Base-by-base conservation (phyloP, 2,888 invertebrate species). In the Phengaris alcon region DNA sequence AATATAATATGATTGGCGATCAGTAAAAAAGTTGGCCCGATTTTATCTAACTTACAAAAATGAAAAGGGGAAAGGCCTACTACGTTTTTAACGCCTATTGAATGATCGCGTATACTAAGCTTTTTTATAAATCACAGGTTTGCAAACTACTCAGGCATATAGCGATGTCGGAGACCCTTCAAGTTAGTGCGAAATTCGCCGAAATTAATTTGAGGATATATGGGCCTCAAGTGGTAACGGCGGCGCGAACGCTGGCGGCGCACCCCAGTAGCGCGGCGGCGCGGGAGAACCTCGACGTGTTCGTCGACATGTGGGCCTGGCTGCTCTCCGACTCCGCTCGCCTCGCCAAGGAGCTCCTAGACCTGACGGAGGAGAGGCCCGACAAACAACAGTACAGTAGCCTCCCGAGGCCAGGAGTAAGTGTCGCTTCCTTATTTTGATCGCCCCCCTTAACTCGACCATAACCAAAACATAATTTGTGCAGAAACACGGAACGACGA, bases 141-240 rank as follows among this genome's bases (percentile, higher is more conserved):
- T 99, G 99, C 93, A 99, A 99, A 93, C 94, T 99, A 82, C 94
- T 99, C 82, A 96, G 98, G 85, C 99, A 99, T 91, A 97, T 99
- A 87, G 98, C 99, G 69, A 95, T 97, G 82, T 97, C 98, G 54
- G 99, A 99, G 90, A 97, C 98, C 68, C 94, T 99, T 77, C 98
- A 99, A 94, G 98, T 99, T 75, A 97, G 98, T 82, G 98, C 99
- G 8, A 98, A 98, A 89, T 99, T 99, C 87, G 97, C 98, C 74
- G 99, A 99, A 91, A 97, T 98, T 82, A 98, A 98, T 93, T 94
- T 99, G 83, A 95, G 98, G 88, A 97, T 98, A 87, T 98, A 99
- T 88, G 98, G 99, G 74, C 98, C 99, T 59, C 97, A 99, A 95
- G 96, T 97, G 75, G 96, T 99, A 81, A 97, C 98, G 75, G 98